phyloP scores from a whole-genome alignment of 2,797 vertebrate species.

The Mormyrops attenuatus region DNA sequence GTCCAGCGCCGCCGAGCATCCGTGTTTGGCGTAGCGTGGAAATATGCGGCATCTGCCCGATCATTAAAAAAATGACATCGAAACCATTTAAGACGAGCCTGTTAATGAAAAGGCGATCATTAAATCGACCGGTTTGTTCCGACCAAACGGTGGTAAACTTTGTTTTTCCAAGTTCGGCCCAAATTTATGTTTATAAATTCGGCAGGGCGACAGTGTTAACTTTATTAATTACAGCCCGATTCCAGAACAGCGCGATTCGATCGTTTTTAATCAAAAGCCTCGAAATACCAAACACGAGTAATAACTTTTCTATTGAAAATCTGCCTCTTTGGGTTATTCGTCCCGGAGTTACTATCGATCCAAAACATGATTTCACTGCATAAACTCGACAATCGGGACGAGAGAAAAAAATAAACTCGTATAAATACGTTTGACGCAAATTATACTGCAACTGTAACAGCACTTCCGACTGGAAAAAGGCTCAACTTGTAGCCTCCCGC shows the following conservation, averaged over 20 bases:
- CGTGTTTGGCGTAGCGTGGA: background rate
- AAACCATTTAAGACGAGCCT: background rate
- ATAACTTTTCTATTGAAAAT: background rate
- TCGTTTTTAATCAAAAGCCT: background rate
- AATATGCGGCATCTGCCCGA: background rate
- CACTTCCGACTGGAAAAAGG: background rate
- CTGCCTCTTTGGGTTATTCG: background rate
- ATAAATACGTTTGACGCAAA: background rate
- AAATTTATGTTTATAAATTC: background rate
- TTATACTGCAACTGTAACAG: background rate
- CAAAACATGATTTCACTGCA: background rate
- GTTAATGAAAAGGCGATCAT: background rate
- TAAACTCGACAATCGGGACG: background rate
- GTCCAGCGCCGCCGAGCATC: background rate
- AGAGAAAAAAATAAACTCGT: background rate
- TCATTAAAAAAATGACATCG: background rate
- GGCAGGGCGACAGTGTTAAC: background rate
- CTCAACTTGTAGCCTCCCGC: constrained; percentile 17
- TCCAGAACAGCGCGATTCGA: background rate
- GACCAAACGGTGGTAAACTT: background rate
- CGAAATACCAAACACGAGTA: background rate
- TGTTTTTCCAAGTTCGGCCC: background rate
- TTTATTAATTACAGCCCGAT: background rate
- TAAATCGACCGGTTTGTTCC: background rate
- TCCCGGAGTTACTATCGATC: background rate